Evolutionary conservation across 2,113 vertebrate species (phyloP), one percentile per base, ranked within the genome.

Genomic region (Leptobrachium ailaonicum): DNA sequence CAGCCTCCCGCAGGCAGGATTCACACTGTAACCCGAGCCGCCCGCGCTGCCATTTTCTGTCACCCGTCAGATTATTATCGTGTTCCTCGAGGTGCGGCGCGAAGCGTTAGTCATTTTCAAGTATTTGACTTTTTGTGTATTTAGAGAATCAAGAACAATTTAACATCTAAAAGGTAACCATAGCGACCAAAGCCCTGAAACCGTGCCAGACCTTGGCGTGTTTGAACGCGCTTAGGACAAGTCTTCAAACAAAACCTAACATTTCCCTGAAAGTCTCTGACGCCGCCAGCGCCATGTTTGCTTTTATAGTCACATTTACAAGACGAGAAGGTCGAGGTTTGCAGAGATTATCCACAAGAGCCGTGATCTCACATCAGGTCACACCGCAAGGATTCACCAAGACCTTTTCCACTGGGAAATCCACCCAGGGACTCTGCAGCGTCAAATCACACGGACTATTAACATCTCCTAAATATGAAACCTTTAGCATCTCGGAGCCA

Each of bases 121-220:
- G 42, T 6, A 71, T 71, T 70, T 71, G 10, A 11, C 45, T 72
- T 64, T 79, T 68, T 56, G 60, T 72, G 40, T 72, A 66, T 72
- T 79, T 40, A 63, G 75, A 56, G 71, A 78, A 78, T 60, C 76
- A 78, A 71, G 76, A 78, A 77, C 50, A 69, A 68, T 76, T 67
- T 68, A 32, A 71, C 32, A 77, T 70, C 47, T 32, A 45, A 32
- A 70, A 73, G 45, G 77, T 72, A 79, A 79, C 70, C 77, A 79
- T 73, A 53, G 77, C 40, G 47, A 79, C 40, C 56, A 79, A 79
- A 79, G 63, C 40, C 58, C 40, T 43, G 42, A 8, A 2, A 40
- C 45, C n/a, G 32, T 73, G 70, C 77, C 62, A 79, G 73, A 79
- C 40, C 32, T 4, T 45, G 8, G 41, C 70, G 13, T 73, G 60